Evolutionary conservation across 1,140 invertebrate genomes (phyloP), one percentile per base, ranked within the genome.

Genomic region (Trigoniulus corallinus): DNA sequence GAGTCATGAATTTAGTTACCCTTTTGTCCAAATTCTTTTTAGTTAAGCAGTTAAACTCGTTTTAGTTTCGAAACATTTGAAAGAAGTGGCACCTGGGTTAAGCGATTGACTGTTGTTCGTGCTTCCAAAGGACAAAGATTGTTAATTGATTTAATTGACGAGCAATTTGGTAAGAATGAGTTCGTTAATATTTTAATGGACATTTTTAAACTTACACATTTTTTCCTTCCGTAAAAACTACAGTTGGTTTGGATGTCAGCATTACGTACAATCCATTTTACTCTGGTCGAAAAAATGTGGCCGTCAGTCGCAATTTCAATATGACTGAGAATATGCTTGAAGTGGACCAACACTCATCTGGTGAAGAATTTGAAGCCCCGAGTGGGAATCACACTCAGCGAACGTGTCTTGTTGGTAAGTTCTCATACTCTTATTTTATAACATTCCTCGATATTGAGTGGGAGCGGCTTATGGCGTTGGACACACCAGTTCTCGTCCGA

Each of bases 231-330:
- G 1, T 24, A 24, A 23, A 2, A n/a, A 13, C 0, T 15, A 7
- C 18, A 67, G 66, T 64, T 59, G 66, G 66, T 20, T 47, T 67
- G 27, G 66, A 67, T 58, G 58, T 67, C 13, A 60, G 64, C 43
- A 64, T 58, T 24, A 57, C 56, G 4, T 69, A 63, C 52, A 59
- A 59, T 29, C 66, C 66, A 42, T 50, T 56, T 25, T 65, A 65
- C 49, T 15, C 26, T 22, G 21, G 25, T 20, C 37, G 39, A 39
- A 44, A 15, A 46, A 40, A 46, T 45, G 24, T 23, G 34, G n/a
- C n/a, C 10, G 10, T 39, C 10, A n/a, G 10, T n/a, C 10, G n/a
- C n/a, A 12, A 12, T 12, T 12, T n/a, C 34, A n/a, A 39, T 12
- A 12, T n/a, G n/a, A 10, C 34, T 10, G 34, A 37, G 7, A 37